Percentiles rank a stretch among this genome's conserved stretches.
Conservation (phyloP, 2,888 invertebrate species). For the Clitarchus hookeri region DNA sequence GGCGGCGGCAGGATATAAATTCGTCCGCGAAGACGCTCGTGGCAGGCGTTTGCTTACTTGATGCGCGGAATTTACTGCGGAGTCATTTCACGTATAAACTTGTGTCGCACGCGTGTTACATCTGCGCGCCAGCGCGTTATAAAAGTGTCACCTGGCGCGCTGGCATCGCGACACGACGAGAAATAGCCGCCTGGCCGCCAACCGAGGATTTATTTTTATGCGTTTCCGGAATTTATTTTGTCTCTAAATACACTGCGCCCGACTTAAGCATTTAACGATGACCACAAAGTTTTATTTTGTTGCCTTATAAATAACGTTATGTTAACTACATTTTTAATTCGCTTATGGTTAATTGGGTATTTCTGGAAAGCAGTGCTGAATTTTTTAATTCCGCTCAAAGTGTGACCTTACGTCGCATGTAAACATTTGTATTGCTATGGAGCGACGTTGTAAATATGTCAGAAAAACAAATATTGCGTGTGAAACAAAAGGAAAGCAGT, state of each 20-base stretch:
- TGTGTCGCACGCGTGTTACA: not conserved
- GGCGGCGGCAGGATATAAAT: not conserved
- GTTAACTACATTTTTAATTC: no score
- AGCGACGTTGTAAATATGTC: no score
- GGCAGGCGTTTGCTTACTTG: conserved; percentile 2
- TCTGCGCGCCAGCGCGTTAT: not conserved
- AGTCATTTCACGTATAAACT: not conserved
- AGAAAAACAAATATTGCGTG: no score
- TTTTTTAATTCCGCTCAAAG: no score
- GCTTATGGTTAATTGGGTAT: no score
- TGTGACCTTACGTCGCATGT: no score
- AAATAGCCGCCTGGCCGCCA: not conserved
- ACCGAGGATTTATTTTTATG: not conserved
- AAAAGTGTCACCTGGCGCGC: not conserved
- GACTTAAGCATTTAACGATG: not conserved
- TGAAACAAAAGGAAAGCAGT: no score
- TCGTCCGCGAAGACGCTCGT: not conserved
- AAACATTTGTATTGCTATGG: no score
- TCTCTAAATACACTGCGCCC: not conserved
- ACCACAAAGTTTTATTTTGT: no score
- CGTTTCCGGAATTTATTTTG: not conserved
- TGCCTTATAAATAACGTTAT: no score
- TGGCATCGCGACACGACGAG: not conserved
- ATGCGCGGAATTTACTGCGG: not conserved
- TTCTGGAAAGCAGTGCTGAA: no score